phyloP scores from a whole-genome alignment of 2,888 invertebrate genomes.

The Philonicus albiceps region DNA sequence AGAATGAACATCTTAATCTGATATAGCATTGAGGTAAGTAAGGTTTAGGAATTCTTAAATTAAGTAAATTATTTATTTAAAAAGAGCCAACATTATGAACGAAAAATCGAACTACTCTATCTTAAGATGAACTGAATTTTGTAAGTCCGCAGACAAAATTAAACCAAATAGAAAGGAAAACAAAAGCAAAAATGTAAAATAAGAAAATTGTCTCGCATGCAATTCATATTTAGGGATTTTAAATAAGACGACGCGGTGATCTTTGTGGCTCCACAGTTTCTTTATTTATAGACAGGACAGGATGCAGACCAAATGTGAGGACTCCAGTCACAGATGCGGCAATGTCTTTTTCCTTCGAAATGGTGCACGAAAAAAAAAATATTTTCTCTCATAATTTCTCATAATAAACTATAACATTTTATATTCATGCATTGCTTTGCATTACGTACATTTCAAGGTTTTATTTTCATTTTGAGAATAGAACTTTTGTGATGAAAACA shows the following conservation, averaged over 20 bases:
- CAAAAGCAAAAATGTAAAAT: not conserved
- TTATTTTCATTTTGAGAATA: too few species aligned
- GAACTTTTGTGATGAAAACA: too few species aligned
- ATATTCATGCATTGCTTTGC: not conserved
- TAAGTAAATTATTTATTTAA: too few species aligned
- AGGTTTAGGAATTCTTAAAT: too few species aligned
- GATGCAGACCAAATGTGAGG: not conserved
- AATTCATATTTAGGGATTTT: not conserved
- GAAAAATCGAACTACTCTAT: too few species aligned
- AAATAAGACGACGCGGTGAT: not conserved
- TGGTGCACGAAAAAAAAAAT: not conserved
- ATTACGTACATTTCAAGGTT: not conserved
- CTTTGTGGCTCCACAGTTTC: not conserved
- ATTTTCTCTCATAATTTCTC: not conserved
- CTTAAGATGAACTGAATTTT: not conserved
- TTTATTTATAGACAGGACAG: not conserved
- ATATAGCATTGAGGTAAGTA: too few species aligned
- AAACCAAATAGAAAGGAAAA: not conserved
- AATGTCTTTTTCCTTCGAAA: not conserved
- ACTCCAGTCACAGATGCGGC: not conserved
- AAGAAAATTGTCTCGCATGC: not conserved
- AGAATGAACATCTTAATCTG: too few species aligned
- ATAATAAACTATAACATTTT: not conserved
- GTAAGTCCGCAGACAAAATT: not conserved
- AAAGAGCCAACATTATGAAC: too few species aligned